Percentiles rank a stretch among this genome's conserved stretches.
Evolutionary conservation across 2,113 vertebrate genomes (phyloP).

Genomic region (Urocynchramus pylzowi): DNA sequence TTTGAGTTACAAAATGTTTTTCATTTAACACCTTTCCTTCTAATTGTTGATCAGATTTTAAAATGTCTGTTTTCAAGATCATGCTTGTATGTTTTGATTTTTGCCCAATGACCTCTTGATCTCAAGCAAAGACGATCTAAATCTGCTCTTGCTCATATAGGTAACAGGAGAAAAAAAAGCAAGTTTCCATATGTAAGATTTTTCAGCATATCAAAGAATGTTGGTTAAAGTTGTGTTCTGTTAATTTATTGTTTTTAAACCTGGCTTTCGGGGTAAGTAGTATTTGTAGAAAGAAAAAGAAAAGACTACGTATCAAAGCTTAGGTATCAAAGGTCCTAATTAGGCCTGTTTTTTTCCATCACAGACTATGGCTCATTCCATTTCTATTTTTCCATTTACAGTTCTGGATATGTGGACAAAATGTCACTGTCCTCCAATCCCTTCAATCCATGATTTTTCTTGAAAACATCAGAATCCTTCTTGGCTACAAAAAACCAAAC

Average conservation of each 20-base stretch:
- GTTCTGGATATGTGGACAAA: neutral
- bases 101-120: neutral
- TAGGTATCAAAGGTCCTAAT: neutral
- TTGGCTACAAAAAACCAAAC: neutral
- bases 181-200: neutral
- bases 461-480: neutral
- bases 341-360: neutral
- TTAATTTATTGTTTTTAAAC: neutral
- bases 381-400: neutral
- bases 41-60: neutral
- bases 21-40: neutral
- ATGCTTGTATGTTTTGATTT: neutral
- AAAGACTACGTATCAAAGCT: neutral
- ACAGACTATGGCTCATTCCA: neutral
- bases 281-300: neutral
- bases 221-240: neutral
- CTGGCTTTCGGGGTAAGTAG: neutral
- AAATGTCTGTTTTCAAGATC: neutral
- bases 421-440: neutral
- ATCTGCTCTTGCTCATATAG: neutral
- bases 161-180: neutral
- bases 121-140: neutral
- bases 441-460: neutral
- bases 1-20: neutral
- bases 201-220: neutral